Base-by-base conservation (phyloP, 1,140 invertebrate genomes). In the Melipona quadrifasciata region DNA sequence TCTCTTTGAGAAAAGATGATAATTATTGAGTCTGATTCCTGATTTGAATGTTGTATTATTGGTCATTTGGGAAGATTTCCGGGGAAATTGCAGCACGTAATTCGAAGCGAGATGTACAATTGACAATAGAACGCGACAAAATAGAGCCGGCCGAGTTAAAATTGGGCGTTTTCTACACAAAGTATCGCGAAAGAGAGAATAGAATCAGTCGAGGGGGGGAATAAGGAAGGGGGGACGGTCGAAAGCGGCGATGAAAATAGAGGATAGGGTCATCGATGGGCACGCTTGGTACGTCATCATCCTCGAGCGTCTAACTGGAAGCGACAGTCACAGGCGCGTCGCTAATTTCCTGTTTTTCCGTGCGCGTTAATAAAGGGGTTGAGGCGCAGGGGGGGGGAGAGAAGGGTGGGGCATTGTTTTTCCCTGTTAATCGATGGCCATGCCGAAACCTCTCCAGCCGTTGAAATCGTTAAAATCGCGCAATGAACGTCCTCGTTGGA, bases 301-400 rank as follows among this genome's bases (percentile, higher is more conserved):
- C 47, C 64, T 19, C 80, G 78, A 47, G 21, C 76, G 76, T 72
- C 70, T 72, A 47, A 58, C 61, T 80, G 61, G 67, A 65, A 57
- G 68, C 79, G 83, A 87, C 86, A 31, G 77, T 80, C 85, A 83
- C 86, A 14, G 82, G n/a, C 87, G 86, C 87, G 83, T 86, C 84
- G 80, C 84, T 89, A 89, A 89, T 89, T 89, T 89, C 88, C 88
- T 89, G 88, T 89, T 89, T 89, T 89, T 89, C 88, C 72, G 74
- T 27, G 76, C 72, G 68, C 72, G 76, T 82, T 89, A 89, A 86
- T 89, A 88, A 89, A 89, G 87, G 68, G 65, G 6, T 47, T 47
- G 39, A 47, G 39, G 39, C 8, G 39, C 39, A 6, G 8, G 6
- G 4, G 19, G 19, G 21, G 24, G 24, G 21, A n/a, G 2, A 6